Percentiles rank a stretch among this genome's conserved stretches.
These are phyloP conservation scores for Setipinna tenuifilis DNA, from an alignment of 2,797 vertebrate genomes.

Conservation along the genomic window DNA sequence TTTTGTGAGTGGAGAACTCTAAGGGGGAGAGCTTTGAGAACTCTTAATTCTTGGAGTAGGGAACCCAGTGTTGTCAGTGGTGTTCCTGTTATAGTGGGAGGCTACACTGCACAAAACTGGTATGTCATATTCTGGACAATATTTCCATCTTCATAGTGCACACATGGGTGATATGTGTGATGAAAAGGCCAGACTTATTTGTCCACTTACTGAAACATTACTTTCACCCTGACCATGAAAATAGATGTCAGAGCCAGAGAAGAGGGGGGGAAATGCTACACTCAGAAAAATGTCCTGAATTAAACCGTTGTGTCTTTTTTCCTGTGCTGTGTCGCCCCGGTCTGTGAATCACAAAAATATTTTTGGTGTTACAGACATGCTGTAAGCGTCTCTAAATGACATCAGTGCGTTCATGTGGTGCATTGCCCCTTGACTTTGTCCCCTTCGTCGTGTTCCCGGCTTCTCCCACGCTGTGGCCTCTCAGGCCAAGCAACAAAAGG, in stretches of 20 bases:
- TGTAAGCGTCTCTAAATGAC: not conserved
- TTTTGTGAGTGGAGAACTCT: not conserved
- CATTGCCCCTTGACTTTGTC: not conserved
- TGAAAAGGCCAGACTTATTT: not conserved
- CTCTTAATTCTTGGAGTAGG: not conserved
- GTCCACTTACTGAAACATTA: not conserved
- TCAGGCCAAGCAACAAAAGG: conserved; percentile 57
- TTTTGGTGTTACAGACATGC: not conserved
- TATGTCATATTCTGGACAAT: not conserved
- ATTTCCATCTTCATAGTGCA: not conserved
- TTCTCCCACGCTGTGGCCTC: not conserved
- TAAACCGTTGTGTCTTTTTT: not conserved
- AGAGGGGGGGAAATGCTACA: not conserved
- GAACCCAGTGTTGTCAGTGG: not conserved
- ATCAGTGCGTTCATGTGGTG: not conserved
- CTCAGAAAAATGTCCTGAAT: not conserved
- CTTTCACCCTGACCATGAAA: not conserved
- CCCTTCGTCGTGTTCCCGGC: not conserved
- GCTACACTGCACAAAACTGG: not conserved
- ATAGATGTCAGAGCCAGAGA: not conserved
- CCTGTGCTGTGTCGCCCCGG: not conserved
- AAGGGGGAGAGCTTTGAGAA: not conserved
- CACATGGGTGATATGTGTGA: not conserved
- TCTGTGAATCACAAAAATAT: not conserved
- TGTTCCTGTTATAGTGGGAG: not conserved